Percentiles rank a stretch among this genome's conserved stretches.
Conservation (phyloP, 2,888 invertebrate species). For the Macrosoma leucophasiata region DNA sequence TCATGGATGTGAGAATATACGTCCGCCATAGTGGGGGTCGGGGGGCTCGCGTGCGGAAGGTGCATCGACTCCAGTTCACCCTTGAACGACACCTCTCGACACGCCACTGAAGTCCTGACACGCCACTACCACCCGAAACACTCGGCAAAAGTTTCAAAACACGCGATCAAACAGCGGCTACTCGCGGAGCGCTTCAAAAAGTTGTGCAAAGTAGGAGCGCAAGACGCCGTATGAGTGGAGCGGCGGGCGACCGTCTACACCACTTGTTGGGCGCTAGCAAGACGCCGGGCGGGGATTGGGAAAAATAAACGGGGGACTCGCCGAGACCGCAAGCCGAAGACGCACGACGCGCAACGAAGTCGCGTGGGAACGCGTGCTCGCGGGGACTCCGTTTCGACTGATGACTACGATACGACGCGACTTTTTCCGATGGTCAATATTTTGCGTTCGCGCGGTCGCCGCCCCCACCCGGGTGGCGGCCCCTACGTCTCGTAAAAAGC, state of each 20-base stretch:
- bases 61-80: constrained; percentile 77
- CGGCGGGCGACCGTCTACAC: constrained; percentile 43
- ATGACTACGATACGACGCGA: constrained; percentile 76
- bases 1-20: constrained; percentile 85
- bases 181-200: constrained; percentile 58
- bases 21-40: constrained; percentile 81
- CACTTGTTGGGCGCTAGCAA: constrained; percentile 71
- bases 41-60: constrained; percentile 76
- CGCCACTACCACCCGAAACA: constrained; percentile 55
- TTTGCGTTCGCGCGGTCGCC: constrained; percentile 75
- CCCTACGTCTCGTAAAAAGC: constrained; percentile 77
- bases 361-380: constrained; percentile 63
- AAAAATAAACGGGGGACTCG: constrained; percentile 62
- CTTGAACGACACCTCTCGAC: constrained; percentile 48
- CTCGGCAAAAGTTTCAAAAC: constrained; percentile 45
- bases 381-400: constrained; percentile 74
- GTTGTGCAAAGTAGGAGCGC: constrained; percentile 66
- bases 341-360: constrained; percentile 68
- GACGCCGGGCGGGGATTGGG: constrained; percentile 66
- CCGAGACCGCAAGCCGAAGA: constrained; percentile 70
- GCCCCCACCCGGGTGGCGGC: constrained; percentile 69
- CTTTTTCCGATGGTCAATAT: constrained; percentile 78
- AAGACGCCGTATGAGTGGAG: constrained; percentile 45
- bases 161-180: constrained; percentile 43
- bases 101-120: constrained; percentile 63